phyloP scores from a whole-genome alignment of 2,797 vertebrate genomes.

The Sphenopsis melanotis region DNA sequence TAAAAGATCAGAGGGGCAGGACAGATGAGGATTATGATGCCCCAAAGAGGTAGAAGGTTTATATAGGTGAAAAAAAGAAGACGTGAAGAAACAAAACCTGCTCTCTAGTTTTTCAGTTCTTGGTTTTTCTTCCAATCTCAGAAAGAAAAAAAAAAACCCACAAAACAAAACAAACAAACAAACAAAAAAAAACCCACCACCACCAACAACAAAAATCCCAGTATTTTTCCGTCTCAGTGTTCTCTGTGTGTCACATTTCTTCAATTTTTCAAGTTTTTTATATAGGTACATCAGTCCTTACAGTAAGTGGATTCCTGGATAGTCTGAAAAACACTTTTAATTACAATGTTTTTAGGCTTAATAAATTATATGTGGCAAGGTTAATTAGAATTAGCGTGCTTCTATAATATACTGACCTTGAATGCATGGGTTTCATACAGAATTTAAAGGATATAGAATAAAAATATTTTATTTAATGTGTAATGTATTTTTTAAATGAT shows the following conservation, averaged over 20 bases:
- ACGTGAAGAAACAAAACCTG: background rate
- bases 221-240: background rate
- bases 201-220: rapidly evolving
- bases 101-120: background rate
- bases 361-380: background rate
- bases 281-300: background rate
- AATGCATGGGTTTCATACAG: background rate
- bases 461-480: background rate
- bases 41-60: background rate
- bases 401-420: background rate
- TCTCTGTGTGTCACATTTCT: background rate
- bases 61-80: background rate
- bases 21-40: background rate
- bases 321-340: background rate
- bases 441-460: background rate
- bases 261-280: background rate
- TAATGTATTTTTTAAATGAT: background rate
- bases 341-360: background rate
- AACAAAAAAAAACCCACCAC: too few relatives aligned
- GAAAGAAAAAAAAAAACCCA: too few relatives aligned
- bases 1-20: background rate
- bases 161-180: too few relatives aligned
- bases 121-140: background rate
- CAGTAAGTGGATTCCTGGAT: background rate
- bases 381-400: background rate